Conservation (phyloP, 1,140 invertebrate genomes). For the Orchesella cincta region DNA sequence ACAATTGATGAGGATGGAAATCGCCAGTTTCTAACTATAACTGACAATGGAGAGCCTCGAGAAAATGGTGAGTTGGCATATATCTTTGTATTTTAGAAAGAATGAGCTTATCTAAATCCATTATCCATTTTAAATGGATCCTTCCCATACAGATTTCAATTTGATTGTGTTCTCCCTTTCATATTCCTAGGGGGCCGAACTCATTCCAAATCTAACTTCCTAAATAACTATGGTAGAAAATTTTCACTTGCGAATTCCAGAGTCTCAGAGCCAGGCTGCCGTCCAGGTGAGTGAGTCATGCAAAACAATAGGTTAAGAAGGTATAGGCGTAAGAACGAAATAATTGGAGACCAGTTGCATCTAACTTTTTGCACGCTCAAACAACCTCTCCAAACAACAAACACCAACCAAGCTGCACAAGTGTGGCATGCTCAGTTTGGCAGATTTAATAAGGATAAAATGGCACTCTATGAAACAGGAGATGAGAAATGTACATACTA, state of each 20-base stretch:
- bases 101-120: background rate
- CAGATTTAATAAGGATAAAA: too few species aligned
- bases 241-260: slow-evolving; percentile 55
- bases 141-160: too few species aligned
- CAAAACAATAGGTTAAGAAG: too few species aligned
- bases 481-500: too few species aligned
- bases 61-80: slow-evolving; percentile 55
- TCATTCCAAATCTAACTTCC: slow-evolving; percentile 52
- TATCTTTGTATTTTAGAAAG: background rate
- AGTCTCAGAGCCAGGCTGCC: slow-evolving; percentile 52
- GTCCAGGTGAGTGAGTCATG: slow-evolving; percentile 55
- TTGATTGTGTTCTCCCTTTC: background rate
- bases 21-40: slow-evolving; percentile 42
- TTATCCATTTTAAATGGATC: background rate
- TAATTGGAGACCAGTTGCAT: too few species aligned
- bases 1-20: slow-evolving; percentile 57
- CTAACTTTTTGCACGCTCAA: too few species aligned
- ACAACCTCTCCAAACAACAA: too few species aligned
- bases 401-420: too few species aligned
- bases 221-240: slow-evolving; percentile 51
- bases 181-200: slow-evolving; percentile 48
- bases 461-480: too few species aligned
- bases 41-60: slow-evolving; percentile 54
- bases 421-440: too few species aligned
- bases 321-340: too few species aligned